A percentile compares a stretch with the other conserved stretches of the same genome.
phyloP scores from a whole-genome alignment of 2,888 invertebrate species.

The Macrosiphum euphorbiae region DNA sequence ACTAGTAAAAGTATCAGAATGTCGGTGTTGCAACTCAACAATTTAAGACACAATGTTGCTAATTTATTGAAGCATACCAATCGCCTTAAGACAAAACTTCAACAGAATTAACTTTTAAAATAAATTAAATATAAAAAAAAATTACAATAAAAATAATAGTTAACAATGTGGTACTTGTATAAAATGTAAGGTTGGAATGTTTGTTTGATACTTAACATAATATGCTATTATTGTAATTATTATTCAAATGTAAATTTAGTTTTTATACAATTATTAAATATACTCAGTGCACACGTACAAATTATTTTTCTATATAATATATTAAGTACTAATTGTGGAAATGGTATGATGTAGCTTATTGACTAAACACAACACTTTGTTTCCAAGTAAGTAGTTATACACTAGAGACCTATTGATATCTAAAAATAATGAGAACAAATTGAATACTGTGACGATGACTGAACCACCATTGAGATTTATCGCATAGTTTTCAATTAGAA shows the following conservation, averaged over 20 bases:
- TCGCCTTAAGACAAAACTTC: conserved; percentile 52
- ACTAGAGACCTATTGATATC: not conserved
- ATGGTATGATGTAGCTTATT: not conserved
- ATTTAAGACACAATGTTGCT: conserved; percentile 47
- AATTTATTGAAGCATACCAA: conserved; percentile 55
- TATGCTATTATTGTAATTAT: not conserved
- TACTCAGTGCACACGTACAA: conserved; percentile 32
- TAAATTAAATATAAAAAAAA: not conserved
- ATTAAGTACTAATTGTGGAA: not conserved
- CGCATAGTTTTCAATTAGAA: not conserved
- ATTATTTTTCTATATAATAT: conserved; percentile 2
- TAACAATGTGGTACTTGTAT: not conserved
- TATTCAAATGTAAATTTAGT: conserved; percentile 22
- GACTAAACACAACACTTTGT: not conserved
- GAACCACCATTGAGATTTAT: not conserved
- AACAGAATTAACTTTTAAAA: conserved; percentile 26
- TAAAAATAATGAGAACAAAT: not conserved
- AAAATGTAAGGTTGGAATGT: conserved; percentile 38
- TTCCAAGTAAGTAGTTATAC: conserved; percentile 15
- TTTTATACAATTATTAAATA: conserved; percentile 26
- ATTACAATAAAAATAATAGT: not conserved
- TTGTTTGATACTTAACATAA: not conserved
- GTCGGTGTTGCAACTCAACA: conserved; percentile 42
- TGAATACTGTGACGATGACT: not conserved
- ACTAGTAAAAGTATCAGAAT: conserved; percentile 45